These are phyloP conservation scores for Lepidothrix coronata DNA, from an alignment of 2,113 vertebrate species.

Conservation along the genomic window DNA sequence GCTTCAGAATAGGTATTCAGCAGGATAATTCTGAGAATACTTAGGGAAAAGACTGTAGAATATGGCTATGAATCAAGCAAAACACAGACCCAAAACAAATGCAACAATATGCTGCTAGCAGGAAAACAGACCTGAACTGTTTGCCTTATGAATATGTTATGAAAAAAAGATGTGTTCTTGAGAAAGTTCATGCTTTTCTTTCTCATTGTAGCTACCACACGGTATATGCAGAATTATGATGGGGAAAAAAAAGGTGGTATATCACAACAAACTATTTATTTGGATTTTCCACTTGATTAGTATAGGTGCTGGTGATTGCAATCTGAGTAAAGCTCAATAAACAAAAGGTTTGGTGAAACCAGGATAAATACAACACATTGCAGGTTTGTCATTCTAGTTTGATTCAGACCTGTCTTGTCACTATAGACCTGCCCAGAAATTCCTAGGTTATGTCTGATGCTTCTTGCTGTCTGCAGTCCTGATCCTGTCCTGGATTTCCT, in stretches of 20 bases:
- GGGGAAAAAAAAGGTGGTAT: neutral
- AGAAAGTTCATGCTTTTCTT: neutral
- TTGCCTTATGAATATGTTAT: neutral
- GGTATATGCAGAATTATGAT: neutral
- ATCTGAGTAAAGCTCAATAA: neutral
- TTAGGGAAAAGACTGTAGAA: neutral
- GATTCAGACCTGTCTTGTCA: neutral
- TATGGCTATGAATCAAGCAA: neutral
- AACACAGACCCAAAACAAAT: neutral
- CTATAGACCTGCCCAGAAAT: neutral
- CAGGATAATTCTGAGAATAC: neutral
- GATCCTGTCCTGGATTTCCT: neutral
- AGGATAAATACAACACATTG: neutral
- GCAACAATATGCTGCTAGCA: neutral
- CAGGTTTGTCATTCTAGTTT: neutral
- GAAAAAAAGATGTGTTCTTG: neutral
- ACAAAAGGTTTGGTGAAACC: neutral
- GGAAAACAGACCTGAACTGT: neutral
- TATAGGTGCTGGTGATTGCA: neutral
- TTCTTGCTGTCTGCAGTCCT: neutral
- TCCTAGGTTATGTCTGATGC: neutral
- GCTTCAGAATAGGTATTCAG: neutral
- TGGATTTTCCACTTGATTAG: neutral
- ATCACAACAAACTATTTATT: neutral
- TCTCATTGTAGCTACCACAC: neutral